A percentile compares a stretch with the other conserved stretches of the same genome.
Conservation (phyloP, 2,113 vertebrate genomes). For the Perccottus glenii region DNA sequence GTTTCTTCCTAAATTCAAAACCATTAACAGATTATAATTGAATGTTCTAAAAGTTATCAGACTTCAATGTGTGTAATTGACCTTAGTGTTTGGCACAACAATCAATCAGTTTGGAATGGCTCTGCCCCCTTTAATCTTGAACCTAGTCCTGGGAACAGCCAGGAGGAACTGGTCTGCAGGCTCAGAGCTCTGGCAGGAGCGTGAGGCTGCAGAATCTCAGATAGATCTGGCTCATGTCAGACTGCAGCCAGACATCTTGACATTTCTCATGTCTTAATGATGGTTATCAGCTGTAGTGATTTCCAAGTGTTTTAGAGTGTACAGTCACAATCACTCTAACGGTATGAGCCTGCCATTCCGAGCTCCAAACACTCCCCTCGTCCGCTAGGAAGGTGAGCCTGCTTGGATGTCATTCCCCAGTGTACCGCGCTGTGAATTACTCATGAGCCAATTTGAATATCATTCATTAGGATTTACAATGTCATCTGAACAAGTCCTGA, state of each 20-base stretch:
- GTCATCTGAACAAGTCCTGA: constrained; percentile 62
- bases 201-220: no score
- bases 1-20: no score
- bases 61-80: no score
- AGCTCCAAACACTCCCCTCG: constrained; percentile 31
- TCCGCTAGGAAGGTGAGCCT: constrained; percentile 54
- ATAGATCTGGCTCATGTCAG: not conserved
- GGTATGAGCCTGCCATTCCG: constrained; percentile 22
- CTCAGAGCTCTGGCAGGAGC: no score
- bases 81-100: no score
- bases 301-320: constrained; percentile 15
- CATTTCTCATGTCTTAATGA: constrained; percentile 33
- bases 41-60: no score
- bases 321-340: constrained; percentile 7
- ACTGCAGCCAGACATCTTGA: constrained; percentile 2
- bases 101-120: no score
- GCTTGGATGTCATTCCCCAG: constrained; percentile 47
- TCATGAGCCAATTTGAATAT: constrained; percentile 71
- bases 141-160: no score
- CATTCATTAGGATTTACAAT: constrained; percentile 64
- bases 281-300: constrained; percentile 17
- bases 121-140: no score
- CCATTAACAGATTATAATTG: no score
- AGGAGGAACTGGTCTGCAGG: no score
- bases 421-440: constrained; percentile 59